phyloP scores from a whole-genome alignment of 2,888 invertebrate species.

The Spodoptera littoralis region DNA sequence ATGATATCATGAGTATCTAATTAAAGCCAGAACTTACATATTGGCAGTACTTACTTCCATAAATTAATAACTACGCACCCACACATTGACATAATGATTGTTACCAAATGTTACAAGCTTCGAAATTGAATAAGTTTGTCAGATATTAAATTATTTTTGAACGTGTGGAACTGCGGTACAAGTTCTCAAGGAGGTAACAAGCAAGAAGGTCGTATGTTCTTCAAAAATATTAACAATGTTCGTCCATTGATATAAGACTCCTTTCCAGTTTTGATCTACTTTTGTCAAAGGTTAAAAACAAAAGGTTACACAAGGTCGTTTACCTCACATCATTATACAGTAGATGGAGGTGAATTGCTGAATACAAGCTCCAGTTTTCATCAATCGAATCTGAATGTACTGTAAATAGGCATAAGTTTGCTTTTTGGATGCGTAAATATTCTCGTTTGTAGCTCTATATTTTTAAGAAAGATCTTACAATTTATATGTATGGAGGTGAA shows the following conservation, averaged over 20 bases:
- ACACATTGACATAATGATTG: conserved; percentile 39
- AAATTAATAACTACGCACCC: conserved; percentile 41
- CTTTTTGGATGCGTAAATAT: no score
- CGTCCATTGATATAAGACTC: background rate
- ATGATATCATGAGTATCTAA: conserved; percentile 16
- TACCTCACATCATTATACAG: conserved; percentile 4
- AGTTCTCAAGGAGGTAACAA: conserved; percentile 2
- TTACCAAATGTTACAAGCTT: conserved; percentile 22
- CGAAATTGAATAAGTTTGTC: conserved; percentile 51
- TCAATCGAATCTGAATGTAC: no score
- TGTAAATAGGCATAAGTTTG: no score
- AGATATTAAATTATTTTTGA: conserved; percentile 30
- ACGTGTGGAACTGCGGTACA: conserved; percentile 16
- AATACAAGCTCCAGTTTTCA: background rate
- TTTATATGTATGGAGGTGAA: no score
- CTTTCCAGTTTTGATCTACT: background rate
- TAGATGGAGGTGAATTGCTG: background rate
- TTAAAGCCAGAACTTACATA: conserved; percentile 27
- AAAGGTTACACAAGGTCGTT: conserved; percentile 4
- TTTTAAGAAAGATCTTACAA: no score
- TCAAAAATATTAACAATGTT: no score
- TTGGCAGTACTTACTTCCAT: conserved; percentile 22
- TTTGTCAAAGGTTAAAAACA: conserved; percentile 7
- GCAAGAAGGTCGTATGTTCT: background rate
- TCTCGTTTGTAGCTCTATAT: no score